Evolutionary conservation across 1,140 invertebrate genomes (phyloP).

Genomic region (Drosophila parabipectinata): DNA sequence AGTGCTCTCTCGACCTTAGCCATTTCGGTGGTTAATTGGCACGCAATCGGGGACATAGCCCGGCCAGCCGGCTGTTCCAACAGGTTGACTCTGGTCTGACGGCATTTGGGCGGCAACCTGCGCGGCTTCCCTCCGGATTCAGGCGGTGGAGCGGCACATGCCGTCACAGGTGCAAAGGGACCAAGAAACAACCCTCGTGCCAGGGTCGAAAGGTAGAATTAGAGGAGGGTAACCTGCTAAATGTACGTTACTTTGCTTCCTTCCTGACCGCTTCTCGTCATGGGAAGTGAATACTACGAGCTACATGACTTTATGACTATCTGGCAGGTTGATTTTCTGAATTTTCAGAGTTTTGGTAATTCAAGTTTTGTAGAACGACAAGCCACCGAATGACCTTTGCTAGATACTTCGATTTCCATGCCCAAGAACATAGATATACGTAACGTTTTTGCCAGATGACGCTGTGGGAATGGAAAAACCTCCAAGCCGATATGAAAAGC

Average conservation of each 20-base stretch:
- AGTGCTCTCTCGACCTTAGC: slow-evolving; percentile 22
- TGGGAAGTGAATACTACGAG: slow-evolving; percentile 54
- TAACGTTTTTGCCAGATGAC: slow-evolving; percentile 75
- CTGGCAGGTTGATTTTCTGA: slow-evolving; percentile 31
- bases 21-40: slow-evolving; percentile 6
- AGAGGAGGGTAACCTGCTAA: slow-evolving; percentile 30
- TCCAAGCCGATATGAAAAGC: not conserved
- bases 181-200: slow-evolving; percentile 57
- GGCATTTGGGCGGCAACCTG: slow-evolving; percentile 69
- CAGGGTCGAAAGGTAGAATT: not conserved
- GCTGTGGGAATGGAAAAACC: slow-evolving; percentile 45
- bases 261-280: slow-evolving; percentile 48
- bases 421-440: slow-evolving; percentile 22
- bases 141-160: slow-evolving; percentile 53
- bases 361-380: slow-evolving; percentile 35
- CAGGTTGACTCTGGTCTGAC: slow-evolving; percentile 56
- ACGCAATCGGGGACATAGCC: slow-evolving; percentile 45
- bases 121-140: slow-evolving; percentile 1
- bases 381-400: slow-evolving; percentile 55
- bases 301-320: not conserved
- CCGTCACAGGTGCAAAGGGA: slow-evolving; percentile 63
- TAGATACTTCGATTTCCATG: slow-evolving; percentile 48
- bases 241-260: slow-evolving; percentile 37
- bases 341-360: slow-evolving; percentile 10
- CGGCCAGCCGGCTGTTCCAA: slow-evolving; percentile 48